Base-by-base conservation (phyloP, 2,888 invertebrate genomes). In the Megalurothrips usitatus region DNA sequence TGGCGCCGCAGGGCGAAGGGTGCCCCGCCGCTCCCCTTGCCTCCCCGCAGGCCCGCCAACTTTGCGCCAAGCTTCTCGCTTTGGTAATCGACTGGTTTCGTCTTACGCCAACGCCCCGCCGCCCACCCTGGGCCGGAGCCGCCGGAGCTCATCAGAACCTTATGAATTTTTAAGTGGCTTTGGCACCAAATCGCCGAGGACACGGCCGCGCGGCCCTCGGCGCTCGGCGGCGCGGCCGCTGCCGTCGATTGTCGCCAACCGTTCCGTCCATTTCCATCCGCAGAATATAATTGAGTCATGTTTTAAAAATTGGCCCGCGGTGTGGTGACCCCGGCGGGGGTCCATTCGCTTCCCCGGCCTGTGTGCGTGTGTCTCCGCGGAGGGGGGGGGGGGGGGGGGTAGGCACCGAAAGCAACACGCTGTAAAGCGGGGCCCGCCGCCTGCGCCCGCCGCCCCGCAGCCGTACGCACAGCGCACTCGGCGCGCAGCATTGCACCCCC, bases 81-180 rank as follows among this genome's bases (percentile, higher is more conserved):
- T 75, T 75, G 23, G 68, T 75, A 75, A 75, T 75, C 68, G 68
- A 75, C 68, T 75, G 68, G 68, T 75, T 75, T 75, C 68, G 68
- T 75, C 68, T 75, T 26, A 26, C 14, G 26, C 58, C 58, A 43
- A n/a, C 58, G 58, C 58, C 58, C 58, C 58, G 19, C 19, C 19
- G 14, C 34, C 34, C 52, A 52, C 2, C 68, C 68, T 23, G n/a
- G 68, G 23, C 68, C 68, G n/a, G 26, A 0, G 23, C 68, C 68
- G 23, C 12, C 68, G 68, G 23, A 75, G 68, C 68, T 75, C 68
- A 75, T 75, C 68, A 75, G 10, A 75, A 75, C 68, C 68, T 75
- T 75, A 75, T 75, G 68, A 75, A 75, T 75, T 75, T 23, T 75
- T 75, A 75, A 75, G 68, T 75, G 68, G 68, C 26, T 75, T 75